Conservation (phyloP, 2,888 invertebrate genomes). For the Melanargia galathea region DNA sequence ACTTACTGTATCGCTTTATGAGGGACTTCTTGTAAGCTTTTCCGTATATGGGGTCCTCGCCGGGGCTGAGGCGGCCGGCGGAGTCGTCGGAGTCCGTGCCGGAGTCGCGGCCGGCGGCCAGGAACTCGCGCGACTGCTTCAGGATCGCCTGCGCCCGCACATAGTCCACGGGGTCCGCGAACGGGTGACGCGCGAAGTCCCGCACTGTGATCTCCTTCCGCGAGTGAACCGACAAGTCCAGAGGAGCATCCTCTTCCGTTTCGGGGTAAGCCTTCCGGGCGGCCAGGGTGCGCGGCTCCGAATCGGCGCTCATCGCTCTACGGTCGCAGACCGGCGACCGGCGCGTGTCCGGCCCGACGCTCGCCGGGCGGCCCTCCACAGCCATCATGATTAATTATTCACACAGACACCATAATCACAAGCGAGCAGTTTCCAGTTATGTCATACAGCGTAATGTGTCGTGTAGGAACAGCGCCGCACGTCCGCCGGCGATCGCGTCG, state of each 20-base stretch:
- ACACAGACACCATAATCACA: constrained; percentile 77
- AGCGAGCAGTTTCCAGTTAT: constrained; percentile 66
- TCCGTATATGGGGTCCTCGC: constrained; percentile 77
- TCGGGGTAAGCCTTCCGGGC: constrained; percentile 79
- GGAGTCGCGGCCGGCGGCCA: constrained; percentile 84
- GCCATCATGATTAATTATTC: constrained; percentile 77
- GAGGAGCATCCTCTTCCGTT: constrained; percentile 85
- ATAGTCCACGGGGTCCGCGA: constrained; percentile 77
- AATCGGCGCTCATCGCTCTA: constrained; percentile 65
- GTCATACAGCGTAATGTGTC: constrained; percentile 73
- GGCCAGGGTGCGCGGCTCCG: constrained; percentile 75
- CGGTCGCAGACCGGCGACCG: constrained; percentile 61
- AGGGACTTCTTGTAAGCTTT: constrained; percentile 95
- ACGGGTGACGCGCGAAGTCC: constrained; percentile 76
- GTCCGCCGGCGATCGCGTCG: constrained; percentile 78
- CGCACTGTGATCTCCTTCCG: constrained; percentile 77
- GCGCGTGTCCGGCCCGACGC: constrained; percentile 63
- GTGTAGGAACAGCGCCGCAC: constrained; percentile 58
- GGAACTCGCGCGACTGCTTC: constrained; percentile 76
- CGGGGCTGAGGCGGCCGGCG: constrained; percentile 85
- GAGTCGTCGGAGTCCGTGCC: constrained; percentile 92
- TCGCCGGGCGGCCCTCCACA: constrained; percentile 75
- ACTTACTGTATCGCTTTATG: constrained; percentile 97
- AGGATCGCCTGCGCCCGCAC: constrained; percentile 77
- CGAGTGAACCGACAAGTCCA: constrained; percentile 87